Evolutionary conservation across 2,113 vertebrate genomes (phyloP).

Genomic region (Pundamilia nyererei): DNA sequence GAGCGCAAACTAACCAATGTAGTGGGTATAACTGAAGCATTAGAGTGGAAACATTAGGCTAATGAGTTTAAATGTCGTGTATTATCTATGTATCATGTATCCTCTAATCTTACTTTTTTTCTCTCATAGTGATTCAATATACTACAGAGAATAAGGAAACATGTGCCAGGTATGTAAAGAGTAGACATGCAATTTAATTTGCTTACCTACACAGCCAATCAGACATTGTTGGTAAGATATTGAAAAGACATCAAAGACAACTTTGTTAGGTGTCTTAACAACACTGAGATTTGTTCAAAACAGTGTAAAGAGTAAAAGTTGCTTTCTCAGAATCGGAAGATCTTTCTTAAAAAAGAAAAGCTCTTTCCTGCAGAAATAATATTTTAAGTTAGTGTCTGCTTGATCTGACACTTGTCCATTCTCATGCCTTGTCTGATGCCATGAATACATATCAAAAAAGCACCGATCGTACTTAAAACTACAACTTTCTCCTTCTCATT

Average conservation of each 20-base stretch:
- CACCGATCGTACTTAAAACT: neutral
- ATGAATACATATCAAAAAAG: neutral
- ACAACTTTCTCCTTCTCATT: neutral
- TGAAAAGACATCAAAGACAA: neutral
- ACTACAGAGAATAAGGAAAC: conserved; percentile 77
- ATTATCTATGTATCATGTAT: neutral
- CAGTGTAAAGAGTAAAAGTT: neutral
- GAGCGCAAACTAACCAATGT: neutral
- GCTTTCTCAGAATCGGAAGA: neutral
- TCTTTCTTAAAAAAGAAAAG: neutral
- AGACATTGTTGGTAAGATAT: neutral
- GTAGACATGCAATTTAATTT: neutral
- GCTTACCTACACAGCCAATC: neutral
- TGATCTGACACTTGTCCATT: neutral
- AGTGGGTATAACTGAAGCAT: neutral
- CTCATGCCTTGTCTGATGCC: neutral
- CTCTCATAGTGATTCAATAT: conserved; percentile 77
- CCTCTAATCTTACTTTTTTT: neutral
- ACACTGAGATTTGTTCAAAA: neutral
- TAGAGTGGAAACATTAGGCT: neutral
- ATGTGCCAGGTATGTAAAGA: conserved; percentile 65
- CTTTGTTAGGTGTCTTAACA: neutral
- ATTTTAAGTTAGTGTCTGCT: neutral
- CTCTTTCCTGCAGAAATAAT: neutral
- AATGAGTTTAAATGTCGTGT: neutral